Evolutionary conservation across 53 echinoderm and acorn worm species (phyloP).

Genomic region (Patiria pectinifera): DNA sequence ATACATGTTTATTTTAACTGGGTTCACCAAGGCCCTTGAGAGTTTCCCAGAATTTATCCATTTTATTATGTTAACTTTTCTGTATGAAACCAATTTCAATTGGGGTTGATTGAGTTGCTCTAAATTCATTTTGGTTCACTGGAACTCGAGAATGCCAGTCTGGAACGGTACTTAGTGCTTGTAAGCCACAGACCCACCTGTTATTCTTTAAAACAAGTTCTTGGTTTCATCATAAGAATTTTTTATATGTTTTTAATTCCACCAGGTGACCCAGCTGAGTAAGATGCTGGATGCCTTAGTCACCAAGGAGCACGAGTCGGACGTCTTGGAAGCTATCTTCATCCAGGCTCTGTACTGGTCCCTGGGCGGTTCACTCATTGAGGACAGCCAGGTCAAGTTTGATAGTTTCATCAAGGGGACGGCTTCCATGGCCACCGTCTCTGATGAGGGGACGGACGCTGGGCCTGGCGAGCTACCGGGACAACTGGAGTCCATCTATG

Average conservation of each 20-base stretch:
- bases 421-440: conserved; percentile 78
- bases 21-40: too few relatives aligned
- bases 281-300: conserved; percentile 92
- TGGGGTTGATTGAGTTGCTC: too few relatives aligned
- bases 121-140: too few relatives aligned
- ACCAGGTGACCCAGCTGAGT: conserved; percentile 91
- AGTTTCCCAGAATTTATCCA: too few relatives aligned
- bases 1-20: too few relatives aligned
- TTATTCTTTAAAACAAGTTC: too few relatives aligned
- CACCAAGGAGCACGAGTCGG: conserved; percentile 75
- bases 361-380: conserved; percentile 86
- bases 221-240: neutral
- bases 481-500: conserved; percentile 82
- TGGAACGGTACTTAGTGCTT: too few relatives aligned
- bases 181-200: too few relatives aligned
- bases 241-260: neutral
- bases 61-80: too few relatives aligned
- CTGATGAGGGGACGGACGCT: conserved; percentile 77
- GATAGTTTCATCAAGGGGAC: conserved; percentile 85
- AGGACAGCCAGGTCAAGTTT: conserved; percentile 92
- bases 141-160: too few relatives aligned
- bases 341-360: conserved; percentile 96
- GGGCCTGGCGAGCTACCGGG: conserved; percentile 94
- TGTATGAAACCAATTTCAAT: too few relatives aligned
- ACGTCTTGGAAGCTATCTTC: conserved; percentile 92